phyloP scores from a whole-genome alignment of 2,888 invertebrate species.

The Aporophyla nigra region DNA sequence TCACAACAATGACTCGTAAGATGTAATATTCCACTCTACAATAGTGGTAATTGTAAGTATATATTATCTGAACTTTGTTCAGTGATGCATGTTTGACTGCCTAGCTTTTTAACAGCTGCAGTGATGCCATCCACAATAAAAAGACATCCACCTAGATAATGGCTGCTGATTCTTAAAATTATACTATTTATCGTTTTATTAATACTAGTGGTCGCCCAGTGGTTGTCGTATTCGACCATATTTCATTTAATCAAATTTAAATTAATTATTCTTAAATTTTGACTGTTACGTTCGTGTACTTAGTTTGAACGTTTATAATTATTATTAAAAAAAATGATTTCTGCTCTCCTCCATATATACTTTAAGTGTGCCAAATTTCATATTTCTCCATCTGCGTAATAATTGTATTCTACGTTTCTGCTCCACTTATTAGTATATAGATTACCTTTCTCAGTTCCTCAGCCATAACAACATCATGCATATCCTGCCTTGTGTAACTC shows the following conservation, averaged over 20 bases:
- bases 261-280: no score
- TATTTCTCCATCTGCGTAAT: no score
- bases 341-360: no score
- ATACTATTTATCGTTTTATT: neutral
- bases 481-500: slow-evolving; percentile 91
- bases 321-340: no score
- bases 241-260: no score
- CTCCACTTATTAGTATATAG: no score
- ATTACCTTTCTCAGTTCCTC: slow-evolving; percentile 94
- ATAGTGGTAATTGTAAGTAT: slow-evolving; percentile 12
- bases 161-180: neutral
- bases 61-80: slow-evolving; percentile 22
- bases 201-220: no score
- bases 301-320: no score
- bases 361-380: no score
- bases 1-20: neutral
- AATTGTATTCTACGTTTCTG: no score
- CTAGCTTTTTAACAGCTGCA: neutral
- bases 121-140: slow-evolving; percentile 3
- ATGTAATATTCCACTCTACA: slow-evolving; percentile 5
- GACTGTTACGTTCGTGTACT: no score
- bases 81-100: slow-evolving; percentile 28
- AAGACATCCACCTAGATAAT: neutral
- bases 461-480: slow-evolving; percentile 94
- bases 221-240: no score